Conservation (phyloP, 1,140 invertebrate species). For the Elysia chlorotica region DNA sequence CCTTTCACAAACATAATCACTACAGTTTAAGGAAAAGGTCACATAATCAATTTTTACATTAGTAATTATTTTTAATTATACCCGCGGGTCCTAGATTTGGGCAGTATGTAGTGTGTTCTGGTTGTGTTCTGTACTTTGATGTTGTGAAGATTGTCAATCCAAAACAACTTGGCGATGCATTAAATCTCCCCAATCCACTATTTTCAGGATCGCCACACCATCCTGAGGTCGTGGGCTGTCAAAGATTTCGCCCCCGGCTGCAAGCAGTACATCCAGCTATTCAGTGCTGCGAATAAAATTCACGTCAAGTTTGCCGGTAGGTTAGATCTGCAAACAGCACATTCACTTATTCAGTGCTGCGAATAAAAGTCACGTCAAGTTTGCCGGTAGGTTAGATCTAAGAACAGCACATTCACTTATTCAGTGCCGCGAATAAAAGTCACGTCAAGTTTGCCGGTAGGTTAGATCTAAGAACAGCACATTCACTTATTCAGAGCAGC, state of each 20-base stretch:
- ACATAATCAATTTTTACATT: no score
- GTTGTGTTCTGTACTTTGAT: no score
- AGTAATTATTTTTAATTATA: no score
- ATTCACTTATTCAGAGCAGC: no score
- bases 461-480: no score
- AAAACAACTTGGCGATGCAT: no score
- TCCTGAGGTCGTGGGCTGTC: conserved; percentile 95
- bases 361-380: conserved; percentile 97
- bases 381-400: conserved; percentile 78
- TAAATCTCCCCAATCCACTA: no score
- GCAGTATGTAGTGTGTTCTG: no score
- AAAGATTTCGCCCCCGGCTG: conserved; percentile 96
- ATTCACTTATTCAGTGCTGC: conserved; percentile 97
- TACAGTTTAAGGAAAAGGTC: no score
- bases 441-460: conserved; percentile 93
- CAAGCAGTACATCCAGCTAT: conserved; percentile 97
- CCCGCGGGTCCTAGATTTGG: no score
- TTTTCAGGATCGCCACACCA: conserved; percentile 91
- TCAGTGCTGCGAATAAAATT: conserved; percentile 95
- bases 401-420: conserved; percentile 97
- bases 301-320: conserved; percentile 93
- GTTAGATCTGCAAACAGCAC: conserved; percentile 87
- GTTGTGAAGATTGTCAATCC: no score
- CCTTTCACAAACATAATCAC: no score
- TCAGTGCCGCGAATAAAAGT: conserved; percentile 95